These are phyloP conservation scores for Mythimna albipuncta DNA, from an alignment of 2,888 invertebrate genomes.

Conservation along the genomic window DNA sequence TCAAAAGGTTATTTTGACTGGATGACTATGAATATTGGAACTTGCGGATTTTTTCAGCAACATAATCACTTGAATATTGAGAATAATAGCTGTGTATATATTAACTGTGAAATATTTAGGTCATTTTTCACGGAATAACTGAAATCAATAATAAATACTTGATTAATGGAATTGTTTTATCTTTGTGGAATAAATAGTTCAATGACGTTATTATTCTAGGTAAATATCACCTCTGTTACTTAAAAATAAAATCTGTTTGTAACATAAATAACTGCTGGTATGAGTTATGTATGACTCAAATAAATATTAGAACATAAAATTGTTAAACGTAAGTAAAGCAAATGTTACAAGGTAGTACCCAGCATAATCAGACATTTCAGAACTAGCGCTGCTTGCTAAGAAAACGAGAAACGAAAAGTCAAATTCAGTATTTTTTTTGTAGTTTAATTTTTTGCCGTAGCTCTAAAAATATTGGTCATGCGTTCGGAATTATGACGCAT, in stretches of 20 bases:
- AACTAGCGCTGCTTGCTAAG: slow-evolving; percentile 5
- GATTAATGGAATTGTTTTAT: neutral
- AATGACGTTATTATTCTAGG: slow-evolving; percentile 1
- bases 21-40: neutral
- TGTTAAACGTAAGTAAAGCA: neutral
- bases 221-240: neutral
- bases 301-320: neutral
- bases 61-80: neutral
- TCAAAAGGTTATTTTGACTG: slow-evolving; percentile 6
- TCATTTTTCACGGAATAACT: neutral
- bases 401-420: neutral
- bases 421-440: neutral
- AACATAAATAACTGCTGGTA: neutral
- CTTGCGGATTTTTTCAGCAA: neutral
- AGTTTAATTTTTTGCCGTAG: neutral
- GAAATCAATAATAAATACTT: too few relatives aligned
- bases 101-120: neutral
- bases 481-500: slow-evolving; percentile 40
- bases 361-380: neutral
- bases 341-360: neutral
- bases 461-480: slow-evolving; percentile 4
- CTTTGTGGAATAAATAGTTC: neutral
- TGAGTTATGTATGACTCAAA: slow-evolving; percentile 3
- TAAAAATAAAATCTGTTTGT: slow-evolving; percentile 8
- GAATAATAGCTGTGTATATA: too few relatives aligned